Base-by-base conservation (phyloP, 2,888 invertebrate species). In the Ligdia adustata region DNA sequence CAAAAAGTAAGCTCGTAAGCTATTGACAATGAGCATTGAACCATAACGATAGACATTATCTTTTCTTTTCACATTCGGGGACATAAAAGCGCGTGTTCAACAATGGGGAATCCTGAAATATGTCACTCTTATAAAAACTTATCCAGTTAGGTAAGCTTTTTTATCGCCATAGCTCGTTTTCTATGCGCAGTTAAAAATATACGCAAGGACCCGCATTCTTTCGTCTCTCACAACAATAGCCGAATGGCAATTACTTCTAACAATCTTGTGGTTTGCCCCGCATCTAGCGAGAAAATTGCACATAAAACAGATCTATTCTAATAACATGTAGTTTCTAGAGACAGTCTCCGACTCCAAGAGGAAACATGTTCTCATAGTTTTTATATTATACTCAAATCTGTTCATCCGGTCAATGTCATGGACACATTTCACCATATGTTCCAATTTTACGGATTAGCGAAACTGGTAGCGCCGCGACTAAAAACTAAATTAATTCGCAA, bases 21-120 rank as follows among this genome's bases (percentile, higher is more conserved):
- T 65, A 79, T 86, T 88, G 82, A 88, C 72, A 62, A 60, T 72
- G 72, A 75, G 82, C 86, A 84, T 82, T 85, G 85, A 88, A 87
- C 84, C 84, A 64, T 78, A 73, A 52, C 65, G 70, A 72, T 76
- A 78, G 82, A 80, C 81, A 79, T 81, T 78, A 85, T 83, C 79
- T 87, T 72, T 75, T 74, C 81, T 77, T 82, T 84, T 84, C 84
- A 68, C 75, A 79, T 84, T 79, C 77, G 64, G 57, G 27, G 65
- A 75, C 79, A 88, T 85, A 89, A 90, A 78, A 71, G 80, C 58
- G 46, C 66, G 68, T 74, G 75, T 62, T 57, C 62, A 60, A 86
- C 86, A 87, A 88, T 72, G 58, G 81, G 66, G 69, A 78, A 82
- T 79, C 69, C 75, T 79, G 72, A 82, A 82, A 82, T 80, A 80